phyloP scores from a whole-genome alignment of 2,797 vertebrate species.

The Linurgus olivaceus region DNA sequence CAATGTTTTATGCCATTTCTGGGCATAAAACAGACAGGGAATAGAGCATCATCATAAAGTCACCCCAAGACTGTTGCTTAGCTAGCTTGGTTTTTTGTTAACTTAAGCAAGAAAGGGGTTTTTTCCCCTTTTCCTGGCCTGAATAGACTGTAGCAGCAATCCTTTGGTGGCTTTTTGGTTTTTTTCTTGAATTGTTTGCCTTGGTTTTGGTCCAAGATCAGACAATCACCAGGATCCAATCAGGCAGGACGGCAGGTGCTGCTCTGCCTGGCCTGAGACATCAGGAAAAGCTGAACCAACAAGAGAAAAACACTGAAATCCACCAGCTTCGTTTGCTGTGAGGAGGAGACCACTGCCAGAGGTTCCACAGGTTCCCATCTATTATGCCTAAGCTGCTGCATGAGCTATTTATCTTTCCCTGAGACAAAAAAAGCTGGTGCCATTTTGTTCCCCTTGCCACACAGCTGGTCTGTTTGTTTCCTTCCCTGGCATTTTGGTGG shows the following conservation, averaged over 20 bases:
- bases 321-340: neutral
- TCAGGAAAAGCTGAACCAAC: neutral
- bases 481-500: neutral
- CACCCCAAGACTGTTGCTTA: neutral
- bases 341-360: neutral
- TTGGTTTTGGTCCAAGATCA: neutral
- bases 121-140: neutral
- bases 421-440: neutral
- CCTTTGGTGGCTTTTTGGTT: accelerated
- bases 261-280: accelerated
- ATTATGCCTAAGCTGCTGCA: accelerated
- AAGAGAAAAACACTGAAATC: neutral
- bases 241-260: neutral
- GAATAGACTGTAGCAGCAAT: neutral
- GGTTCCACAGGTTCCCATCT: neutral
- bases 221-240: accelerated
- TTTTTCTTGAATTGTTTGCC: neutral
- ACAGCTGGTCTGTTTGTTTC: neutral
- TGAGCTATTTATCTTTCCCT: no score
- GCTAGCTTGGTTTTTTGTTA: neutral
- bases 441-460: neutral
- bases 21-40: neutral
- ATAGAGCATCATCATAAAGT: neutral
- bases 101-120: neutral
- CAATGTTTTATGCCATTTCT: neutral